Base-by-base conservation (phyloP, 2,113 vertebrate species). In the Pyrgilauda ruficollis region DNA sequence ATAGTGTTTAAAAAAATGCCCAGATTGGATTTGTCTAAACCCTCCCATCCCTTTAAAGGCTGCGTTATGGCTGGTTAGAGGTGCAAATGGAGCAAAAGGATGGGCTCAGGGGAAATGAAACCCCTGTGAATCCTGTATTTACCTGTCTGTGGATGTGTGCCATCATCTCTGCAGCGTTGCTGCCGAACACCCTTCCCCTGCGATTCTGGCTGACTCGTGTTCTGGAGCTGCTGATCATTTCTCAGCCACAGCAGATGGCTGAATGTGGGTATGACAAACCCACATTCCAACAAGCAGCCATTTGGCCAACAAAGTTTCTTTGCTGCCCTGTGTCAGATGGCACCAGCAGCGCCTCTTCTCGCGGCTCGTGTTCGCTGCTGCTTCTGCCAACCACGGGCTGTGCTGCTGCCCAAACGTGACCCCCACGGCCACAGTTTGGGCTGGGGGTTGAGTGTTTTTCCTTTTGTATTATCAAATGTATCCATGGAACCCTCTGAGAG, bases 301-400 rank as follows among this genome's bases (percentile, higher is more conserved):
- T 52, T 47, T 20, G 59, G 64, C 59, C 74, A 62, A 37, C 35
- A 19, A 33, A 35, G 6, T 31, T 37, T 21, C 24, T 83, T 23
- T 50, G 31, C 7, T 80, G 67, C 63, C 72, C 33, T 7, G 26
- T 46, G 10, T 8, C 39, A 13, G 3, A 15, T 18, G 67, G 50
- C 50, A 46, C 23, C 84, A 10, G 56, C 3, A 23, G 15, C 17
- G 78, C 13, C 41, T 69, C 73, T n/a, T 80, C 12, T 19, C 16
- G 10, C 2, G n/a, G 70, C 39, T 76, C 23, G 1, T 4, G 31
- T 16, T n/a, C 0, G 8, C 59, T 59, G 10, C 63, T 23, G 0
- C 62, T 66, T 20, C 73, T 94, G 86, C 75, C 39, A 59, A 2
- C 18, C 83, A 56, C 5, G 5, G 0, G 15, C 0, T 8, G 20